Base-by-base conservation (phyloP, 2,888 invertebrate species). In the Podotricha telesiphe region DNA sequence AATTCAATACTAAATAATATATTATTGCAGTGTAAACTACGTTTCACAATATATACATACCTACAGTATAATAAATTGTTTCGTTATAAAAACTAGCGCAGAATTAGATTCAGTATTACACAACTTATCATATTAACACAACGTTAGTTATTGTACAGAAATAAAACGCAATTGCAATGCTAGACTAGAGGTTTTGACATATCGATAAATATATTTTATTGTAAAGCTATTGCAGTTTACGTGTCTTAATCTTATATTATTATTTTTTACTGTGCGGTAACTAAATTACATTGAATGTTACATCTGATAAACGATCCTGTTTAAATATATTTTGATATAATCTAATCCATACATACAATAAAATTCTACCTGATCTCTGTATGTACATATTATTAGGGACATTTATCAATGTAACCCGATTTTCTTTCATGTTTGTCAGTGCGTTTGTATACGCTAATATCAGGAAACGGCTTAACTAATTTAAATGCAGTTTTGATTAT, bases 141-240 rank as follows among this genome's bases (percentile, higher is more conserved):
- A 45, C 55, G 55, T 47, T 56, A 47, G 47, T 56, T 34, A 56
- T 48, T 47, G 48, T 45, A 66, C 13, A 59, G 66, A 59, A 67
- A 40, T 67, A 48, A 67, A 48, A 59, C 42, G 50, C 50, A 50
- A 37, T 55, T 65, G 56, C 65, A 56, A 59, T 15, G 51, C 17
- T 59, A 17, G 34, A 48, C 50, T 28, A 50, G 59, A 40, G 66
- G 28, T 50, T 58, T 59, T 59, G 66, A 67, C 51, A 67, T 59
- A 42, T 67, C 66, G 66, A 67, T 59, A 59, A 45, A 67, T 50
- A 59, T 59, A 34, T 51, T 51, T 40, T 51, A 67, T 51, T 67
- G 59, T 59, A 40, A 63, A 51, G 20, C 19, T 11, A 48, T 8
- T n/a, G 15, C 22, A 22, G 20, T n/a, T 13, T n/a, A 11, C 17